phyloP scores from a whole-genome alignment of 2,888 invertebrate genomes.

The Metellina segmentata region DNA sequence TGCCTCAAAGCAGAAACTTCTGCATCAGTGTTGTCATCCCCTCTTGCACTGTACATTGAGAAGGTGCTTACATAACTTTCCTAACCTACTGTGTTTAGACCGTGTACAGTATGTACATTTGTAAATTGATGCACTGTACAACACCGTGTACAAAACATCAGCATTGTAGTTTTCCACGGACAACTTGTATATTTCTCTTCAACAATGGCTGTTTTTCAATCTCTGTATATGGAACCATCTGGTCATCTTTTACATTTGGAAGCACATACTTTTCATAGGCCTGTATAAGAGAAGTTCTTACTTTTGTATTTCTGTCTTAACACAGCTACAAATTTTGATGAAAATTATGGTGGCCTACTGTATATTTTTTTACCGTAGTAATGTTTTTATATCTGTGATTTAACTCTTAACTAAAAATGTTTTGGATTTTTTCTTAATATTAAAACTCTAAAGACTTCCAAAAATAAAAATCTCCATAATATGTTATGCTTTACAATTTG shows the following conservation, averaged over 20 bases:
- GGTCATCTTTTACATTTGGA: conserved; percentile 68
- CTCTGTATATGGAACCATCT: conserved; percentile 75
- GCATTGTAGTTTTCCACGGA: conserved; percentile 64
- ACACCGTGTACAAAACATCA: conserved; percentile 76
- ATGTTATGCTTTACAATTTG: neutral
- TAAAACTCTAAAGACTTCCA: neutral
- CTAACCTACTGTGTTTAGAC: conserved; percentile 70
- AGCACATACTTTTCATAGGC: conserved; percentile 64
- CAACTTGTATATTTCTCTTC: conserved; percentile 72
- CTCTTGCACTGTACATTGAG: conserved; percentile 76
- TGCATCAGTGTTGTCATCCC: conserved; percentile 59
- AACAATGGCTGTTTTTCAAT: conserved; percentile 61
- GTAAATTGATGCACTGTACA: conserved; percentile 76
- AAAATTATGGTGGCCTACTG: conserved; percentile 41
- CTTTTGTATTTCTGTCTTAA: conserved; percentile 42
- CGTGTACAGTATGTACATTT: conserved; percentile 77
- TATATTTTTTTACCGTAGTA: conserved; percentile 41
- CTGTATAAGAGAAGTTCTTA: conserved; percentile 61
- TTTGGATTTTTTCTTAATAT: conserved; percentile 12
- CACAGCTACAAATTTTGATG: conserved; percentile 41
- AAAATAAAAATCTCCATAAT: neutral
- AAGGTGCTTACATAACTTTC: conserved; percentile 71
- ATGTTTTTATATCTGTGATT: conserved; percentile 43
- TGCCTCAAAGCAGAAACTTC: conserved; percentile 70
- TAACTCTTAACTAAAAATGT: conserved; percentile 8